These are phyloP conservation scores for Trematomus loennbergii DNA, from an alignment of 2,113 vertebrate genomes.

Conservation along the genomic window DNA sequence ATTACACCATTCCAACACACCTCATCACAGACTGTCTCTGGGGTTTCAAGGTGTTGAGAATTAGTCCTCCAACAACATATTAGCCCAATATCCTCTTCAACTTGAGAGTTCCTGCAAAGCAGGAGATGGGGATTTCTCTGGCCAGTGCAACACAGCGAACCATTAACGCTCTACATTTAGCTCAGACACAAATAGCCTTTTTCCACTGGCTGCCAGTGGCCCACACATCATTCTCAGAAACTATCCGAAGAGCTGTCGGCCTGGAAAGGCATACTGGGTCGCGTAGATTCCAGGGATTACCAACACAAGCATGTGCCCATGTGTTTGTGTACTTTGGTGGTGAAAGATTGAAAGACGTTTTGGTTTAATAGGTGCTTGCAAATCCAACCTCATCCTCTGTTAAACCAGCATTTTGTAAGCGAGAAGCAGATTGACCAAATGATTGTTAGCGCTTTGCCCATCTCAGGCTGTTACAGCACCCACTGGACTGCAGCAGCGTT, in stretches of 20 bases:
- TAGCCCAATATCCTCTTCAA: slow-evolving; percentile 49
- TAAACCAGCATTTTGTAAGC: slow-evolving; percentile 4
- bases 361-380: not conserved
- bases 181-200: slow-evolving; percentile 85
- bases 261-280: slow-evolving; percentile 63
- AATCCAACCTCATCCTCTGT: not conserved
- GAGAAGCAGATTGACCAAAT: slow-evolving; percentile 24
- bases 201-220: slow-evolving; percentile 82
- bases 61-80: slow-evolving; percentile 4
- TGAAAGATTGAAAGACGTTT: slow-evolving; percentile 33
- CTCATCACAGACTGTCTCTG: not conserved
- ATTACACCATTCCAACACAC: not conserved
- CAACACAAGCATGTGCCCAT: slow-evolving; percentile 50
- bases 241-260: slow-evolving; percentile 66
- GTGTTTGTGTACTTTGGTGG: slow-evolving; percentile 49
- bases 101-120: slow-evolving; percentile 71
- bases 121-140: slow-evolving; percentile 75
- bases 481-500: slow-evolving; percentile 28
- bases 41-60: slow-evolving; percentile 20
- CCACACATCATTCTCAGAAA: slow-evolving; percentile 82
- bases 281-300: slow-evolving; percentile 75
- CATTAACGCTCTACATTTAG: slow-evolving; percentile 86
- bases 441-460: slow-evolving; percentile 23
- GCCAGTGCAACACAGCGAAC: slow-evolving; percentile 71
- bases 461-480: slow-evolving; percentile 29